Evolutionary conservation across 1,140 invertebrate species (phyloP).

Genomic region (Meloidogyne chitwoodi): DNA sequence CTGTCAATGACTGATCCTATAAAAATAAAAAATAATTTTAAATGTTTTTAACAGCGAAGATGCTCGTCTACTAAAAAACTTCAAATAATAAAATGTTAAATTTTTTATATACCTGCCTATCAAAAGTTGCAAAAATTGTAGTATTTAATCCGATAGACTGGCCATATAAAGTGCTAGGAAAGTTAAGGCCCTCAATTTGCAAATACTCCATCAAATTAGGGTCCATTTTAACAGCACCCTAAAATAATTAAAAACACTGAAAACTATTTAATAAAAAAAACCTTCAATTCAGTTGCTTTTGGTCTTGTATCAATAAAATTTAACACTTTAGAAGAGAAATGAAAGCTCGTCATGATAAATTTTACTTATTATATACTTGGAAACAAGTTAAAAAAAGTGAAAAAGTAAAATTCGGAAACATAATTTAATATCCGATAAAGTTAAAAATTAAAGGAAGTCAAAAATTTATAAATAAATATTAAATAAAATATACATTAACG

Average conservation of each 20-base stretch:
- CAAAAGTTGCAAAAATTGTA: slow-evolving; percentile 36
- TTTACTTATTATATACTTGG: too few relatives aligned
- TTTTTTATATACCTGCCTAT: slow-evolving; percentile 33
- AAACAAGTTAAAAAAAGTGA: too few relatives aligned
- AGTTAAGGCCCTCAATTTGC: neutral
- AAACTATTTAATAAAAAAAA: slow-evolving; percentile 9
- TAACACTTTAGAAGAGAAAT: slow-evolving; percentile 34
- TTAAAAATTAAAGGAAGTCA: too few relatives aligned
- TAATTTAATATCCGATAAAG: too few relatives aligned
- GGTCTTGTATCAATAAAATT: slow-evolving; percentile 44
- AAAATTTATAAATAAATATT: too few relatives aligned
- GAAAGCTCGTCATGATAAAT: slow-evolving; percentile 27
- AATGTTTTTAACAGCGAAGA: too few relatives aligned
- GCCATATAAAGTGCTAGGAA: neutral
- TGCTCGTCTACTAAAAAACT: too few relatives aligned
- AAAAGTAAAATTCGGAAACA: too few relatives aligned
- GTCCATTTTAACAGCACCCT: slow-evolving; percentile 39
- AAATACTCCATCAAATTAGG: slow-evolving; percentile 26
- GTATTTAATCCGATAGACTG: neutral
- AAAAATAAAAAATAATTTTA: too few relatives aligned
- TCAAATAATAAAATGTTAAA: neutral
- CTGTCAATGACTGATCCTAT: slow-evolving; percentile 4
- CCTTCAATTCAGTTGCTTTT: slow-evolving; percentile 41
- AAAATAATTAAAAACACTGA: neutral
- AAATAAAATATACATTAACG: too few relatives aligned